phyloP scores from a whole-genome alignment of 2,113 vertebrate species.

The cattle (Bos taurus) region ARS-UCD2.0 NC_037330.1:104608001-104608500 shows the following conservation, averaged over 20 bases:
- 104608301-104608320: neutral
- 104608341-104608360: neutral
- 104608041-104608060: neutral
- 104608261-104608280: neutral
- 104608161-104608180: neutral
- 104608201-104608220: neutral
- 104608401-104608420: neutral
- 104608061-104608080: neutral
- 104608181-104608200: neutral
- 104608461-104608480: neutral
- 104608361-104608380: neutral
- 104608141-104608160: neutral
- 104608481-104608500: neutral
- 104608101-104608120: neutral
- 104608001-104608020: neutral
- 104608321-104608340: neutral
- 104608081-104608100: neutral
- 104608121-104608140: neutral
- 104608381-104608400: neutral
- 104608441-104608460: neutral
- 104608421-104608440: neutral
- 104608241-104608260: neutral
- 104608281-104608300: neutral
- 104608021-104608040: neutral
- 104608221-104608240: neutral